These are phyloP conservation scores for Calliopsis andreniformis DNA, from an alignment of 1,140 invertebrate genomes.

Conservation along the genomic window DNA sequence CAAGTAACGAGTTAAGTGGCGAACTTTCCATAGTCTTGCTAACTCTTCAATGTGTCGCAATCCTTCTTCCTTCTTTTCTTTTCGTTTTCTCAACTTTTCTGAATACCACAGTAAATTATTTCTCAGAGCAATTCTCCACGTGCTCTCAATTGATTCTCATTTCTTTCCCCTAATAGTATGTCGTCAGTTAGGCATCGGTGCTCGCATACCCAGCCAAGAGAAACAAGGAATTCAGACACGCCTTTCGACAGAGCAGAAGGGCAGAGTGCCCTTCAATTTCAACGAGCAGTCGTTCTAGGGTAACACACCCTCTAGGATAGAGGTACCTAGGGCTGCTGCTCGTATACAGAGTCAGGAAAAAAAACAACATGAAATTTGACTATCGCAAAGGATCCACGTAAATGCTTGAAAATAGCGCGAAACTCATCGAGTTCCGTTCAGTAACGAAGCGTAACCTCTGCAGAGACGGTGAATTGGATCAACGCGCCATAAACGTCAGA, in stretches of 20 bases:
- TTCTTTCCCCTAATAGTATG: neutral
- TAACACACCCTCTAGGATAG: conserved; percentile 57
- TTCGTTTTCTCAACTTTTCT: neutral
- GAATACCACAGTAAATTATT: no score
- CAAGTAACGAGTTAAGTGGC: conserved; percentile 63
- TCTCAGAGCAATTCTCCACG: no score
- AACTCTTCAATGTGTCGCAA: conserved; percentile 27
- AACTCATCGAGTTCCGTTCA: conserved; percentile 9
- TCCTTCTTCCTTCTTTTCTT: neutral
- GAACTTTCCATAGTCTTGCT: conserved; percentile 70
- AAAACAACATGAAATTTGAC: neutral
- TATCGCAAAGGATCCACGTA: conserved; percentile 5
- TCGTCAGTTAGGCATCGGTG: neutral
- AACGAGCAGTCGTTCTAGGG: conserved; percentile 57
- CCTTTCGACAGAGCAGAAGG: conserved; percentile 69
- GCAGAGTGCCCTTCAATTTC: conserved; percentile 67
- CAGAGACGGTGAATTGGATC: conserved; percentile 44
- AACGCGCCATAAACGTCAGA: conserved; percentile 51
- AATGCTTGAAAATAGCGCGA: conserved; percentile 19
- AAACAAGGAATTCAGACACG: conserved; percentile 71
- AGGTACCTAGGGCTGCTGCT: conserved; percentile 54
- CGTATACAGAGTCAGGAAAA: conserved; percentile 16
- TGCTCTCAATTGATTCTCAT: no score
- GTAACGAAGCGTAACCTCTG: conserved; percentile 35
- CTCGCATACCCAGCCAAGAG: conserved; percentile 29